Base-by-base conservation (phyloP, 1,140 invertebrate species). In the Neelides sp. region DNA sequence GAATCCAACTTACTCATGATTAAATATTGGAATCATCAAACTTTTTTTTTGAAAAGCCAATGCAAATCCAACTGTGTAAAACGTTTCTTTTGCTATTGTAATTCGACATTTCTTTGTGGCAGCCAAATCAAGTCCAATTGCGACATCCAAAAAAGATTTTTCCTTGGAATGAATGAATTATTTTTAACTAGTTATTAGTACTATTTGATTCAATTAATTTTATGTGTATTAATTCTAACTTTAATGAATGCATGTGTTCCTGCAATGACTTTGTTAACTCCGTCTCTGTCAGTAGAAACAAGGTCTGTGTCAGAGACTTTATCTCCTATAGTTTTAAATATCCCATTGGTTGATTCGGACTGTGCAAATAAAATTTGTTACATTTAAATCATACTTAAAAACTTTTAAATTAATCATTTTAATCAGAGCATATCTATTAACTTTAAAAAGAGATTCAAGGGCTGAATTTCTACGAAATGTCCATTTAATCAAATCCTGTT, bases 71-170 rank as follows among this genome's bases (percentile, higher is more conserved):
- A 59, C 62, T 17, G 59, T 64, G 48, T 62, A 65, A 54, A 66
- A 66, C 8, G 52, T 48, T 23, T 64, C 48, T 27, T 57, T 63
- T 0, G 62, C 62, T 17, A 64, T 40, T 8, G 59, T 56, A 1
- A 66, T 23, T 7, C 64, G 55, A 43, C 65, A 66, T 26, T 56
- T 23, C 3, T 57, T 47, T 4, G 52, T 58, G 13, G 44, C 20
- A 26, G 51, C 24, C 42, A 58, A 64, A 51, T 66, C 65, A 7
- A 51, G 27, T 15, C 57, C 47, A 32, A 66, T 50, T 10, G 62
- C 63, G 7, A 64, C 56, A 40, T 64, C 63, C 17, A 66, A 52
- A 50, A 50, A 65, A 1, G 64, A 65, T 51, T 64, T 63, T 52
- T 64, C 63, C 65, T 66, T 15, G 4, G 35, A 40, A 34, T 23